These are phyloP conservation scores for Ormyrus labotus DNA, from an alignment of 2,888 invertebrate species.

Conservation along the genomic window DNA sequence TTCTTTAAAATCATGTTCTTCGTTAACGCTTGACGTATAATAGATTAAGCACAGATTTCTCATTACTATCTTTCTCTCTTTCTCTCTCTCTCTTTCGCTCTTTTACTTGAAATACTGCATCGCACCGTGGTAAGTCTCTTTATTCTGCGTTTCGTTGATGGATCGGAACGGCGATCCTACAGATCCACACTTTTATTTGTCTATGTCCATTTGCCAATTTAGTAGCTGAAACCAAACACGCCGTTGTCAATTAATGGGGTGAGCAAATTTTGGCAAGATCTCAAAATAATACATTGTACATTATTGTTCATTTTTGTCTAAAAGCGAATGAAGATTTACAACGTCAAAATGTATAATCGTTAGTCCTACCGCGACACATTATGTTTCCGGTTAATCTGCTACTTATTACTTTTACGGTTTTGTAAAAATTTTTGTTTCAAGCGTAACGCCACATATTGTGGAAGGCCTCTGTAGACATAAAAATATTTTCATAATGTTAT, in stretches of 20 bases:
- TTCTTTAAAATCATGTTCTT: slow-evolving; percentile 20
- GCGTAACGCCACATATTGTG: slow-evolving; percentile 55
- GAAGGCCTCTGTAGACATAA: slow-evolving; percentile 58
- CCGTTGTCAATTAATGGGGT: slow-evolving; percentile 31
- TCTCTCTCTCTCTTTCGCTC: too few relatives aligned
- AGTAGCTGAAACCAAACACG: slow-evolving; percentile 54
- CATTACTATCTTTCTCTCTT: background rate
- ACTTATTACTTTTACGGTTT: slow-evolving; percentile 41
- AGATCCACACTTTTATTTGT: slow-evolving; percentile 41
- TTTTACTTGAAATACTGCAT: slow-evolving; percentile 47
- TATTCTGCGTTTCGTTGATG: slow-evolving; percentile 41
- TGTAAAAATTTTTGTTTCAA: slow-evolving; percentile 56
- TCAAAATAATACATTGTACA: slow-evolving; percentile 11
- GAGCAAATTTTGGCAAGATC: background rate
- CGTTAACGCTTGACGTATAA: slow-evolving; percentile 19
- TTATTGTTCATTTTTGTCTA: slow-evolving; percentile 32
- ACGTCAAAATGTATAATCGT: slow-evolving; percentile 34
- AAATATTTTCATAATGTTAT: slow-evolving; percentile 53
- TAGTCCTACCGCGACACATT: slow-evolving; percentile 47
- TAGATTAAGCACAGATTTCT: slow-evolving; percentile 8
- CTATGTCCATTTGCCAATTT: slow-evolving; percentile 46
- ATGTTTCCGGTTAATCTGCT: slow-evolving; percentile 50
- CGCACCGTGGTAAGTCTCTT: slow-evolving; percentile 42
- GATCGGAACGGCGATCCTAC: slow-evolving; percentile 51
- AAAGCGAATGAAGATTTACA: slow-evolving; percentile 40